Base-by-base conservation (phyloP, 1,140 invertebrate species). In the Saccostrea cuccullata region DNA sequence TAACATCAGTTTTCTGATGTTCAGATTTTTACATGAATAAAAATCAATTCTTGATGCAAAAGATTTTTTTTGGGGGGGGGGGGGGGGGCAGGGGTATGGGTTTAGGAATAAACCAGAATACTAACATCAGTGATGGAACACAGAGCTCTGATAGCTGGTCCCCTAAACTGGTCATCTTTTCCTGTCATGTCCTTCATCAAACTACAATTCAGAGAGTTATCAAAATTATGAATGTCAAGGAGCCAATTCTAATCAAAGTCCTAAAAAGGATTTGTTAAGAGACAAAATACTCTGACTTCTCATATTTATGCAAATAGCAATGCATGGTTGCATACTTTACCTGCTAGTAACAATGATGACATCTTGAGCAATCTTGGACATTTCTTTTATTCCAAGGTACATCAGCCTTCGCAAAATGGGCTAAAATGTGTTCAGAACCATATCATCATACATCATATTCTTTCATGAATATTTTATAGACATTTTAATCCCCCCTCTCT, bases 131-230 rank as follows among this genome's bases (percentile, higher is more conserved):
- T 99, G 85, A 99, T 99, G 90, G 98, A 98, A 94, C 99, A 99
- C 0, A 99, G 95, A 0, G 99, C 98, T 92, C 99, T 96, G 88
- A 99, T 99, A 40, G 99, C 98, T 23, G 99, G 98, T 11, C 98
- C 98, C 91, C 99, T 95, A 93, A 99, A 99, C 82, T 98, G 95
- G 95, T 99, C 98, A 95, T 99, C 99, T 93, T 93, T 98, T 0
- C 99, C 98, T 82, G 98, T 99, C 99, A 99, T 99, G 94, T 99
- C 99, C 95, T 99, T 99, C 11, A 99, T 99, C 83, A 99, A 96
- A 93, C 98, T 98, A 83, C 97, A 98, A 91, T 87, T 2, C 36
- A 87, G 82, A 82, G 64, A 23, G 40, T 55, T 11, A 55, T 47
- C 9, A 47, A 47, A 47, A 47, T 9, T 9, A 47, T 47, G 23